Percentiles rank a stretch among this genome's conserved stretches.
These are phyloP conservation scores for Stratiomys singularior DNA, from an alignment of 2,888 invertebrate genomes.

Conservation along the genomic window DNA sequence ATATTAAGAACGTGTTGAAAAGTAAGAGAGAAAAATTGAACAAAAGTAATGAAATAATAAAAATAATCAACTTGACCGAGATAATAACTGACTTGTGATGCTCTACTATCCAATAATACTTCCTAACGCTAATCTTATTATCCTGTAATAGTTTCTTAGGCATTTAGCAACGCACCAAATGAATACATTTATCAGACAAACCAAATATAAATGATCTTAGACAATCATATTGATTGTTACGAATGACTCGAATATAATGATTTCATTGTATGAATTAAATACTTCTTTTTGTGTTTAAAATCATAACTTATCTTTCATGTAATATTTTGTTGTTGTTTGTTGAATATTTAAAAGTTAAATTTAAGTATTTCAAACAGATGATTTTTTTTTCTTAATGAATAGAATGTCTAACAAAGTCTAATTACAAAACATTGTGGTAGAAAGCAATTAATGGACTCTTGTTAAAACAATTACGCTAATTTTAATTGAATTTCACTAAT, in stretches of 20 bases:
- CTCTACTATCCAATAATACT: neutral
- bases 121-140: neutral
- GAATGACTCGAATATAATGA: conserved; percentile 33
- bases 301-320: conserved; percentile 10
- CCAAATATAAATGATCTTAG: conserved; percentile 2
- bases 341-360: too few relatives aligned
- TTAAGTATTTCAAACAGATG: too few relatives aligned
- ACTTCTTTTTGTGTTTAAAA: neutral
- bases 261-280: conserved; percentile 12
- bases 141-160: neutral
- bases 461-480: too few relatives aligned
- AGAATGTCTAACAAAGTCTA: too few relatives aligned
- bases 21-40: conserved; percentile 32
- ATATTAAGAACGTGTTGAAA: conserved; percentile 5
- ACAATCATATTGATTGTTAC: conserved; percentile 34
- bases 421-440: too few relatives aligned
- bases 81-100: conserved; percentile 26
- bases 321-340: neutral
- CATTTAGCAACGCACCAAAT: conserved; percentile 7
- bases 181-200: neutral
- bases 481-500: too few relatives aligned
- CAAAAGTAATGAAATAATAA: neutral
- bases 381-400: too few relatives aligned
- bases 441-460: too few relatives aligned
- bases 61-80: neutral